Evolutionary conservation across 2,113 vertebrate genomes (phyloP).

Genomic region (Aegotheles bennettii): DNA sequence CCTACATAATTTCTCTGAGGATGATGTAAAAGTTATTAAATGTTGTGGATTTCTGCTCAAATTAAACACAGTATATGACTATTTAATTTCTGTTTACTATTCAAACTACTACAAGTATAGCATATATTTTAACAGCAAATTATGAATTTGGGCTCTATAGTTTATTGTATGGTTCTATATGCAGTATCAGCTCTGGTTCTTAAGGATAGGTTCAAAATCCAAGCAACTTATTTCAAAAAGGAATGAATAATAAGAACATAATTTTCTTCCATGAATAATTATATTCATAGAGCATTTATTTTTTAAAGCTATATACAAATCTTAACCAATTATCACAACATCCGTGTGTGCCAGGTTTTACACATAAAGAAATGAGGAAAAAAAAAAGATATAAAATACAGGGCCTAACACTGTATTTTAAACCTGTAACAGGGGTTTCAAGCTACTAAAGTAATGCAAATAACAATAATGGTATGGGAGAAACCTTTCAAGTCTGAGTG

Average conservation of each 20-base stretch:
- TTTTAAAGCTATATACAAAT: neutral
- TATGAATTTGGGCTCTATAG: neutral
- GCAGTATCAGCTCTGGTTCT: neutral
- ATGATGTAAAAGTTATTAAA: slow-evolving; percentile 7
- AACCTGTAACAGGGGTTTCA: neutral
- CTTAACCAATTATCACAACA: neutral
- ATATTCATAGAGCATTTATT: neutral
- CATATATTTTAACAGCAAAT: neutral
- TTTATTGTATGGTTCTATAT: neutral
- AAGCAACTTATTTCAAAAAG: neutral
- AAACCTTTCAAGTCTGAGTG: slow-evolving; percentile 59
- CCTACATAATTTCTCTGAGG: slow-evolving; percentile 1
- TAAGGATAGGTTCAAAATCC: neutral
- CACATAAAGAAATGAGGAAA: neutral
- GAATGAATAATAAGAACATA: neutral
- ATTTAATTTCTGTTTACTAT: neutral
- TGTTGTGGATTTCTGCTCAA: neutral
- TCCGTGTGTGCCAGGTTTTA: neutral
- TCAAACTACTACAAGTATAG: neutral
- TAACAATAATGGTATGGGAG: slow-evolving; percentile 43
- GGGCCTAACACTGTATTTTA: neutral
- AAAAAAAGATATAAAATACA: neutral
- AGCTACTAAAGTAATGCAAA: slow-evolving; percentile 47
- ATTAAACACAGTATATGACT: neutral
- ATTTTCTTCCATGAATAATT: slow-evolving; percentile 17